phyloP scores from a whole-genome alignment of 2,113 vertebrate species.

The Callaeas wilsoni region DNA sequence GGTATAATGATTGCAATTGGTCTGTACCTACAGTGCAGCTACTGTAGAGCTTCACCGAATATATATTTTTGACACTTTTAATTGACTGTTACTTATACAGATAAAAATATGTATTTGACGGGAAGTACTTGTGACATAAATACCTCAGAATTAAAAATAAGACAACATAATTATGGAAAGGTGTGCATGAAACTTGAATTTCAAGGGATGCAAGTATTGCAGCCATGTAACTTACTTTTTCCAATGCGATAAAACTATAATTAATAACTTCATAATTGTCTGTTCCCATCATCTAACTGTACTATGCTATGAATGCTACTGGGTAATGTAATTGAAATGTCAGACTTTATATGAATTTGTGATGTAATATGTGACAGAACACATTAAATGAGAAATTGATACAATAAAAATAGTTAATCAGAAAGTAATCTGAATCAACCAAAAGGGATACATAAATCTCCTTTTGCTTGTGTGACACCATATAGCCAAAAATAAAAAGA shows the following conservation, averaged over 20 bases:
- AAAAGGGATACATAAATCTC: not conserved
- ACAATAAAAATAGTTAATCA: conserved; percentile 7
- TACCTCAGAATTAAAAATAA: not conserved
- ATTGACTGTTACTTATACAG: not conserved
- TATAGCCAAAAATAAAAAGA: not conserved
- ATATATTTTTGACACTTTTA: not conserved
- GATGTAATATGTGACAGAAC: not conserved
- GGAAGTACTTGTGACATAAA: not conserved
- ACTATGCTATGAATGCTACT: not conserved
- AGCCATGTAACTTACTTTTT: not conserved
- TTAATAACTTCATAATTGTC: not conserved
- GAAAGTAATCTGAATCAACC: not conserved
- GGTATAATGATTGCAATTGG: not conserved
- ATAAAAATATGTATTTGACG: not conserved
- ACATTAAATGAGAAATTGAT: not conserved
- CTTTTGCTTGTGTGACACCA: not conserved
- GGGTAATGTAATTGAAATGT: conserved; percentile 4
- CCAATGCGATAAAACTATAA: not conserved
- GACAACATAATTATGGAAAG: not conserved
- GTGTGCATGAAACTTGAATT: not conserved
- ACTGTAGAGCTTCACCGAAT: not conserved
- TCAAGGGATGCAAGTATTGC: not conserved
- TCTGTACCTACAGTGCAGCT: not conserved
- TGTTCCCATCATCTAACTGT: not conserved
- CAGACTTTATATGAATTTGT: conserved; percentile 11